phyloP scores from a whole-genome alignment of 2,797 vertebrate genomes.

The Coracias cyanogaster region DNA sequence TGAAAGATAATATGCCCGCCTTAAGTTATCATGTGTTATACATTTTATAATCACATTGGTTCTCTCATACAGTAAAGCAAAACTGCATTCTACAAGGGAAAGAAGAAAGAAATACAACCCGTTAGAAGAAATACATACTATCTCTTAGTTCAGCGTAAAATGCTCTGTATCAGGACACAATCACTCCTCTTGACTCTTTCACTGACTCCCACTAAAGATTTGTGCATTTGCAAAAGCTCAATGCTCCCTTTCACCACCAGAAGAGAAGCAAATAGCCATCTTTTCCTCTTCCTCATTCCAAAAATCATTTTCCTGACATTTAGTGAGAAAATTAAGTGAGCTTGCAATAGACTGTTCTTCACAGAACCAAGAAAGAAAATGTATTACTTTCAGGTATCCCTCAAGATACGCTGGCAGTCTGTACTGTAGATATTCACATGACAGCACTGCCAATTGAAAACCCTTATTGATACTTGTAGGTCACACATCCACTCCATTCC shows the following conservation, averaged over 20 bases:
- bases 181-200: not conserved
- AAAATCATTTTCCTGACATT: not conserved
- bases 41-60: not conserved
- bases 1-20: not conserved
- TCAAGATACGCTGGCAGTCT: accelerated
- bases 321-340: not conserved
- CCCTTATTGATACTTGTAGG: not conserved
- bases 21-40: not conserved
- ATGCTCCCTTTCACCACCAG: not conserved
- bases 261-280: not conserved
- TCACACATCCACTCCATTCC: not conserved
- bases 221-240: not conserved
- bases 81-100: not conserved
- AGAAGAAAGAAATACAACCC: not conserved
- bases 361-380: not conserved
- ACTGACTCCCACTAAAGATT: not conserved
- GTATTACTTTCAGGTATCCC: not conserved
- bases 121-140: not conserved
- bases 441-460: accelerated
- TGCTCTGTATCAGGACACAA: not conserved
- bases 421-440: not conserved
- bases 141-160: not conserved
- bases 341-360: not conserved
- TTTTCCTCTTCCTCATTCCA: not conserved
- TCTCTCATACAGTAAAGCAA: not conserved